Evolutionary conservation across 2,797 vertebrate genomes (phyloP), one percentile per base, ranked within the genome.

Genomic region (Melanotaenia parkinsoni): DNA sequence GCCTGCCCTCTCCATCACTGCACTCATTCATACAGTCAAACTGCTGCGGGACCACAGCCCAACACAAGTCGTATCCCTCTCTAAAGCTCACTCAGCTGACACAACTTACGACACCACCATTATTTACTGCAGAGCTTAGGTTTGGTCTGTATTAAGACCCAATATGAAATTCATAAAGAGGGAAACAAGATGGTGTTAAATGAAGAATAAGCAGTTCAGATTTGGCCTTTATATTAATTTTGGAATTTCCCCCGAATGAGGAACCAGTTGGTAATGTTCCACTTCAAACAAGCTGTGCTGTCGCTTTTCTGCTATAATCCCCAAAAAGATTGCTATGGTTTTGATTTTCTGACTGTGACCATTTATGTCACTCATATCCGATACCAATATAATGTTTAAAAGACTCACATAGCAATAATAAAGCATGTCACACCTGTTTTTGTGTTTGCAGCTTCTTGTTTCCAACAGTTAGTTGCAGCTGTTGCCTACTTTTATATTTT

Each of bases 21-120:
- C 56, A 9, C 76, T 87, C 86, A 90, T 92, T 92, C 90, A 92
- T 91, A 38, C 60, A 1, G 37, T 33, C 63, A 3, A 70, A 51
- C 68, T 33, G 80, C 81, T n/a, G 32, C 47, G 62, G 80, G 80
- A 90, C 65, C 83, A 58, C 86, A 90, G 87, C 77, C 72, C 80
- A 81, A 88, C 87, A 88, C 91, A 85, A 88, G 85, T 87, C 72
- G 74, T 80, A 71, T 78, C 71, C 71, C 77, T 77, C 77, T 62
- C 62, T 92, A 88, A 90, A 89, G 74, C 73, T 63, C 4, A 28
- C 26, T 72, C 76, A 77, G 59, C 85, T 77, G 73, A 72, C 83
- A 40, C 64, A 70, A 28, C 24, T 60, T 70, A 80, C 74, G 59
- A 66, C 83, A 81, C 72, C 24, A 1, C 70, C 70, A 45, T 73